Conservation (phyloP, 2,888 invertebrate genomes). For the Ashinkailepas kermadecensis region DNA sequence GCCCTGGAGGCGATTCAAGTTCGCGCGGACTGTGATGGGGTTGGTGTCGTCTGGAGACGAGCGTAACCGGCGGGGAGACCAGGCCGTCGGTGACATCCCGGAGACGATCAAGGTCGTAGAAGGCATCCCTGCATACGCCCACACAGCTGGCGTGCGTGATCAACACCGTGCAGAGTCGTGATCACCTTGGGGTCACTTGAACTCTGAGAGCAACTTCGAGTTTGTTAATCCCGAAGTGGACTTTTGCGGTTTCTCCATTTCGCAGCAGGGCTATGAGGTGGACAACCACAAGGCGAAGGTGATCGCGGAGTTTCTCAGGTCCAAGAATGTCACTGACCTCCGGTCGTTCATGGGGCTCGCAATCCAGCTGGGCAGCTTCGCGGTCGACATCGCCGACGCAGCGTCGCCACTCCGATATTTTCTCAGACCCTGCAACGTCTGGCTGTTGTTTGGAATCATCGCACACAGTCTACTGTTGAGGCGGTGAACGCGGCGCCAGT, state of each 20-base stretch:
- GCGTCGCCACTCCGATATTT: not conserved
- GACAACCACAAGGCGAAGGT: not conserved
- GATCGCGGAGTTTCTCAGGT: not conserved
- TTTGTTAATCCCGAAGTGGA: not conserved
- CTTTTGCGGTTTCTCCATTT: conserved; percentile 14
- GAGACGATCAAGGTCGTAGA: not conserved
- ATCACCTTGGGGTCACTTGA: not conserved
- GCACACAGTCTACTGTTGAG: not conserved
- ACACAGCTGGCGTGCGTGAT: not conserved
- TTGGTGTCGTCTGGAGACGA: not conserved
- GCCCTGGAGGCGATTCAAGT: not conserved
- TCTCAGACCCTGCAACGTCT: not conserved
- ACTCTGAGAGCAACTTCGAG: not conserved
- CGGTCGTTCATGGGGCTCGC: conserved; percentile 28
- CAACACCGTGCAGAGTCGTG: not conserved
- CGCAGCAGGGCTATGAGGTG: not conserved
- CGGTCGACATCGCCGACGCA: not conserved
- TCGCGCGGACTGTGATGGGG: not conserved
- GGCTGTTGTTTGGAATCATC: not conserved
- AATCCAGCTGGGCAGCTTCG: conserved; percentile 24
- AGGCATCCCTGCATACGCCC: not conserved
- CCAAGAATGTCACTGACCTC: conserved; percentile 25
- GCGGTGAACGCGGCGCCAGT: not conserved
- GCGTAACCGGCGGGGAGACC: not conserved
- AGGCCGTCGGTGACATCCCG: not conserved